These are phyloP conservation scores for Mizuhopecten yessoensis DNA, from an alignment of 1,140 invertebrate species.

Conservation along the genomic window DNA sequence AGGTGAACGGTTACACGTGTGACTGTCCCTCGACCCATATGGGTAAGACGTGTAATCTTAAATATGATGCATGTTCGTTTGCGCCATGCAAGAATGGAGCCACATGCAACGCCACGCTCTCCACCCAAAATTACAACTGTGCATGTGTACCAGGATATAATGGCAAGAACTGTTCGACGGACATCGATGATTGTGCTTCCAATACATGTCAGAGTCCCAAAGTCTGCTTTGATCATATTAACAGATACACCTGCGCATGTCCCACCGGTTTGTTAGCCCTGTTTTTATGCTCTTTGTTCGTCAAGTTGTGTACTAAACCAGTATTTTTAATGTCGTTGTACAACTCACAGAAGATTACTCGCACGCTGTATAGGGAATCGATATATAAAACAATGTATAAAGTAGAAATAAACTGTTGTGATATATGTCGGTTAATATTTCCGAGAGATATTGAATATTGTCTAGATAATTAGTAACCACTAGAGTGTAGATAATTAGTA, in stretches of 20 bases:
- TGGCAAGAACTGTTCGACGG: conserved; percentile 74
- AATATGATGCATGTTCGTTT: conserved; percentile 70
- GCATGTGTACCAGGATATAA: conserved; percentile 64
- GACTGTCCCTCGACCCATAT: conserved; percentile 64
- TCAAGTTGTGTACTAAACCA: not conserved
- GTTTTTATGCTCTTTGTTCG: not conserved
- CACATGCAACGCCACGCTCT: conserved; percentile 84
- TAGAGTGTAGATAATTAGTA: too few species aligned
- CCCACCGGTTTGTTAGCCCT: conserved; percentile 65
- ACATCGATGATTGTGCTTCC: conserved; percentile 73
- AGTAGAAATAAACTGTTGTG: too few species aligned
- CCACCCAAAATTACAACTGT: conserved; percentile 63
- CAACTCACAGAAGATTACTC: too few species aligned
- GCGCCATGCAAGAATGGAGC: conserved; percentile 84
- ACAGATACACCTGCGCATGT: conserved; percentile 72
- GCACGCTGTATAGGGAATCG: not conserved
- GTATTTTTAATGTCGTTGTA: not conserved
- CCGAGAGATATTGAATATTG: not conserved
- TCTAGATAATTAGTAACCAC: not conserved
- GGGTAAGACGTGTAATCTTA: conserved; percentile 68
- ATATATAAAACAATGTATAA: not conserved
- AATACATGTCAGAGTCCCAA: conserved; percentile 63
- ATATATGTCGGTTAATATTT: not conserved
- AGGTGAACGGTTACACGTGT: conserved; percentile 89
- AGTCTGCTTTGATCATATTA: conserved; percentile 72